Conservation (phyloP, 2,888 invertebrate species). For the Ophioninae sp. region DNA sequence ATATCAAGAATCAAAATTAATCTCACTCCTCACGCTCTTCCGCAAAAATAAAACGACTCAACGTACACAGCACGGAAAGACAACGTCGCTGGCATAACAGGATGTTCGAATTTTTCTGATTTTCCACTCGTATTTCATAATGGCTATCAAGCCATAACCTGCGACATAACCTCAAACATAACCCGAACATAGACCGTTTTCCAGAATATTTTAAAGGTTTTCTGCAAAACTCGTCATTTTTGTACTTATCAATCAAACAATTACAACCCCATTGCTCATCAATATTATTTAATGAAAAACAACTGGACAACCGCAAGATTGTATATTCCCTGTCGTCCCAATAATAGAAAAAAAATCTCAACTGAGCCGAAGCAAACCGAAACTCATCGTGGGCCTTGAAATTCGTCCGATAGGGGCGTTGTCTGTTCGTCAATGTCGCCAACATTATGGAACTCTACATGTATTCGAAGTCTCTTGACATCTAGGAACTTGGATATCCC, state of each 20-base stretch:
- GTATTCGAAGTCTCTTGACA: too few species aligned
- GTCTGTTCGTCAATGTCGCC: background rate
- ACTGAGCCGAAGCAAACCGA: background rate
- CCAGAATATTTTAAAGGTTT: background rate
- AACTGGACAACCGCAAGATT: background rate
- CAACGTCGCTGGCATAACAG: background rate
- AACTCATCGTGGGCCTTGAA: background rate
- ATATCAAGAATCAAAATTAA: background rate
- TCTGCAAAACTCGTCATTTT: background rate
- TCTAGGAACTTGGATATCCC: too few species aligned
- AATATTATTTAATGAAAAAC: background rate
- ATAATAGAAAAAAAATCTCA: background rate
- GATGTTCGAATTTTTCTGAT: background rate
- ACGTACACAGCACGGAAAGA: background rate
- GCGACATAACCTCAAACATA: background rate
- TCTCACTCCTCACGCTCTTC: background rate
- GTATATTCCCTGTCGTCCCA: background rate
- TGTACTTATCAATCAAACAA: background rate
- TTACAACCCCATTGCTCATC: background rate
- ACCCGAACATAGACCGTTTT: background rate
- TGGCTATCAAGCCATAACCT: background rate
- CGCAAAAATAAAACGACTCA: background rate
- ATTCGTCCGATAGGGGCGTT: slow-evolving; percentile 7
- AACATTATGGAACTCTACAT: background rate
- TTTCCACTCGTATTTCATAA: background rate